Conservation (phyloP, 2,888 invertebrate genomes). For the Scrobipalpa atriplicella region DNA sequence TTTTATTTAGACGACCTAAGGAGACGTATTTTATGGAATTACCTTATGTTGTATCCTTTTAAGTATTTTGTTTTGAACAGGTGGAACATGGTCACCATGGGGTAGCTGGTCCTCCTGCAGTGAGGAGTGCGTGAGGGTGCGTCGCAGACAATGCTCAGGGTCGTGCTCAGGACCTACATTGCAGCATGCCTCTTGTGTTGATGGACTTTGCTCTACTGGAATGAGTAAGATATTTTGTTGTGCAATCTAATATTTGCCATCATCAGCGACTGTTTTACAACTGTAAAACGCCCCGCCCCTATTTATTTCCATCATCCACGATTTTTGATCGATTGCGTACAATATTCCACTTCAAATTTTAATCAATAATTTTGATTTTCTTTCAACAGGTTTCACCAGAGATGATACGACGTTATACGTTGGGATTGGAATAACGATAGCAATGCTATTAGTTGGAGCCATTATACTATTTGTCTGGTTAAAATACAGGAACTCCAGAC, state of each 20-base stretch:
- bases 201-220: slow-evolving; percentile 63
- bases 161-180: slow-evolving; percentile 62
- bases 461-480: slow-evolving; percentile 71
- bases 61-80: slow-evolving; percentile 37
- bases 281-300: too few relatives aligned
- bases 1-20: too few relatives aligned
- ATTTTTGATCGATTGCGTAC: too few relatives aligned
- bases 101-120: slow-evolving; percentile 67
- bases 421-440: slow-evolving; percentile 67
- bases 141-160: slow-evolving; percentile 62
- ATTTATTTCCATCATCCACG: too few relatives aligned
- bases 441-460: slow-evolving; percentile 62
- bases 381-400: slow-evolving; percentile 55
- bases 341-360: too few relatives aligned
- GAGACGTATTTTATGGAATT: too few relatives aligned
- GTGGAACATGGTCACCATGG: slow-evolving; percentile 70
- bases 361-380: too few relatives aligned
- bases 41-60: too few relatives aligned
- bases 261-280: too few relatives aligned
- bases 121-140: slow-evolving; percentile 66
- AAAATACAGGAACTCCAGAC: slow-evolving; percentile 54
- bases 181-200: slow-evolving; percentile 72
- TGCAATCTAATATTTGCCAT: too few relatives aligned
- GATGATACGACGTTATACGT: slow-evolving; percentile 66
- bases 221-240: slow-evolving; percentile 54